Base-by-base conservation (phyloP, 2,888 invertebrate species). In the Drosophila putrida region DNA sequence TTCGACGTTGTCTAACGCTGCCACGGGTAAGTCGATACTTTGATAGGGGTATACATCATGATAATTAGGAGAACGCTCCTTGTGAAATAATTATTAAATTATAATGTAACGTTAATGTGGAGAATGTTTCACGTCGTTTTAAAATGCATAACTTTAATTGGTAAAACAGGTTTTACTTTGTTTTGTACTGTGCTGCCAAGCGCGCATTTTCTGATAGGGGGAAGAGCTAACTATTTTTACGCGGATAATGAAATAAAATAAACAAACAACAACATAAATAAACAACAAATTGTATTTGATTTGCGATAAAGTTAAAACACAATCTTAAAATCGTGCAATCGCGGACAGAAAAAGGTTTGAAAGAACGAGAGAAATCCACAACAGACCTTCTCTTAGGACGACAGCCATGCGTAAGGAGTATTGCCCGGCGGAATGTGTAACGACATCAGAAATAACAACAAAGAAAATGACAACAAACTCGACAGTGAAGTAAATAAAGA, bases 331-430 rank as follows among this genome's bases (percentile, higher is more conserved):
- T 3, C 41, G 20, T 1, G 9, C 13, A 39, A 33, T 20, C 4
- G 10, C 27, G 25, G 4, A 6, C 31, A n/a, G 25, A 6, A 27
- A 31, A 44, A 10, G 11, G 25, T 11, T 10, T 2, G 11, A 6
- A 6, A 5, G 27, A 4, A 4, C 10, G 13, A 11, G 27, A 8
- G 10, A 38, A 57, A 10, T 9, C 43, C 15, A 2, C 5, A 13
- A 38, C 4, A n/a, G 13, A 49, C 10, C 11, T 60, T 55, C 62
- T 58, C 43, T 25, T 39, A 44, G 25, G 72, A 59, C 68, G 75
- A 75, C 84, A 84, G 44, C 67, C 63, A 76, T 66, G 76, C 84
- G 73, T 69, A 71, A 76, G 72, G 78, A 81, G 71, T 69, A 81
- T 71, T 87, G 81, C 87, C 87, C 87, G 59, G 33, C 68, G 83